Evolutionary conservation across 2,888 invertebrate genomes (phyloP), one percentile per base, ranked within the genome.

Genomic region (Creontiades dilutus): DNA sequence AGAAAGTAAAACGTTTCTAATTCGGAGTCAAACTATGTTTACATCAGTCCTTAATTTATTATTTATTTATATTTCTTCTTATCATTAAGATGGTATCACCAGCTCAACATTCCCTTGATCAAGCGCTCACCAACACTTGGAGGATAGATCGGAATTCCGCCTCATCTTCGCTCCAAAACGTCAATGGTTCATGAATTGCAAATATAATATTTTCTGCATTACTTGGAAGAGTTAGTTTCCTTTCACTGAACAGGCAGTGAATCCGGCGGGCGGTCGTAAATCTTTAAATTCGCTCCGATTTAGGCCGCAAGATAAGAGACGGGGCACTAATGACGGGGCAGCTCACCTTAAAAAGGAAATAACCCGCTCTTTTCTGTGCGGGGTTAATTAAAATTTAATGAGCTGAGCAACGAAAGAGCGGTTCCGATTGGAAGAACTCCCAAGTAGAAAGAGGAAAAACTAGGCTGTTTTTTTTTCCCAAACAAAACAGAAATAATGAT

Each of bases 221-320:
- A 2, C 68, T 68, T 11, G 7, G 23, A 52, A 52, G 19, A 23
- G 12, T 68, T 68, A 19, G 68, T 23, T 68, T 27, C 19, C 68
- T 68, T 9, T 68, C 68, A 2, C 68, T 68, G 23, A 23, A 68
- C 68, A 68, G 7, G 27, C 27, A 68, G 68, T 13, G 2, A 68
- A 12, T 46, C 78, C 75, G 28, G 28, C 12, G 78, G 78, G 47
- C 16, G 47, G 78, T 78, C 78, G 78, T 78, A 78, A 78, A 78
- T 78, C 78, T 19, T 16, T 37, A 78, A 46, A 78, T 78, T 78
- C 78, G 78, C 78, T 78, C 78, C 47, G 78, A 78, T 78, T 78
- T 46, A 46, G 78, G 78, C 12, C 78, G 78, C 4, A 78, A 78
- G 78, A 78, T 78, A 78, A 78, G 46, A 23, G 19, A 19, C 68